Conservation (phyloP, 2,113 vertebrate species). For the Oxygymnocypris stewartii region DNA sequence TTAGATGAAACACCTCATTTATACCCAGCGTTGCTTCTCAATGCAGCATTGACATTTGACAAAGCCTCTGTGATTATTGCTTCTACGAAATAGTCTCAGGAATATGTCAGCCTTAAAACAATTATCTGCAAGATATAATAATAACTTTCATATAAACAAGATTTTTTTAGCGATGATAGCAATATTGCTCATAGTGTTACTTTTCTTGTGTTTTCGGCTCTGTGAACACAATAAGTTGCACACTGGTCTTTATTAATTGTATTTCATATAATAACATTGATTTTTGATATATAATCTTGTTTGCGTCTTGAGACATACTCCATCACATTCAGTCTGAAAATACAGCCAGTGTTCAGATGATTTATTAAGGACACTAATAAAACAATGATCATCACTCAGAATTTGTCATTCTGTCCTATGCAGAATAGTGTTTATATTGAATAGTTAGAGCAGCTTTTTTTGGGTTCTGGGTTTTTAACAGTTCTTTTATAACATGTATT, state of each 20-base stretch:
- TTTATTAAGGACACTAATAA: slow-evolving; percentile 37
- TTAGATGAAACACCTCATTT: slow-evolving; percentile 25
- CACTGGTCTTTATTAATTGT: not conserved
- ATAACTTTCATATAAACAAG: not conserved
- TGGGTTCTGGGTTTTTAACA: no score
- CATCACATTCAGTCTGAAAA: slow-evolving; percentile 35
- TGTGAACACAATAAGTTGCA: not conserved
- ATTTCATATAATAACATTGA: slow-evolving; percentile 7
- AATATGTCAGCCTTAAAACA: not conserved
- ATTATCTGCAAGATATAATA: not conserved
- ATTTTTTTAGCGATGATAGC: not conserved
- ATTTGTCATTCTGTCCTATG: slow-evolving; percentile 10
- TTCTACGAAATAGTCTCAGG: not conserved
- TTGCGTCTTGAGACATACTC: slow-evolving; percentile 14
- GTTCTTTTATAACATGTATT: not conserved
- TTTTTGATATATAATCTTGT: slow-evolving; percentile 17
- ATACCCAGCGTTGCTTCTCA: slow-evolving; percentile 11
- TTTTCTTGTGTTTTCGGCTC: not conserved
- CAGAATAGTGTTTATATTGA: slow-evolving; percentile 11
- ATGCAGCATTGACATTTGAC: not conserved
- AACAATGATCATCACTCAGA: slow-evolving; percentile 46
- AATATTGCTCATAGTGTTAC: not conserved
- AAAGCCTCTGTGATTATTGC: not conserved
- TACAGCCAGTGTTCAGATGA: slow-evolving; percentile 31
- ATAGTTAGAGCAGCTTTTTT: not conserved